A percentile compares a stretch with the other conserved stretches of the same genome.
These are phyloP conservation scores for Chrysotoxum bicinctum DNA, from an alignment of 2,888 invertebrate species.

Conservation along the genomic window DNA sequence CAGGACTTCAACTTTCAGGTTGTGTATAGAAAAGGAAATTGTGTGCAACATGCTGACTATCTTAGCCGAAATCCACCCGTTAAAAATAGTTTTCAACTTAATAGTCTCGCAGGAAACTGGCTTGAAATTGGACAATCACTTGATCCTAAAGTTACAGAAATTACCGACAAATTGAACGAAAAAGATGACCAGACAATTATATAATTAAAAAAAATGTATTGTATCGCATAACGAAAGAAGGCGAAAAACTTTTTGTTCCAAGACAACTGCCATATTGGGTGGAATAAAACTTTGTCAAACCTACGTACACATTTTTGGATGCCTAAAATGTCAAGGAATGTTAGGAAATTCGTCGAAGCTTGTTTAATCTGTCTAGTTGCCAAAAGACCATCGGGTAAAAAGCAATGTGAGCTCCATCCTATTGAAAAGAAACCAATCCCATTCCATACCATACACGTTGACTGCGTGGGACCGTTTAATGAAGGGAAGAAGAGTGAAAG, in stretches of 20 bases:
- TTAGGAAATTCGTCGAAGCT: too few relatives aligned
- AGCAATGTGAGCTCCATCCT: too few relatives aligned
- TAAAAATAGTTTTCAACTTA: background rate
- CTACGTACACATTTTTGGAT: background rate
- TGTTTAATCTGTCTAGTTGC: too few relatives aligned
- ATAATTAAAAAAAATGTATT: background rate
- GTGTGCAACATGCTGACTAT: background rate
- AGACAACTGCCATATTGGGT: background rate
- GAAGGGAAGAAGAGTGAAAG: too few relatives aligned
- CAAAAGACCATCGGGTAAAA: background rate
- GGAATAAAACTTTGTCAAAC: background rate
- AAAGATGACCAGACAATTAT: background rate
- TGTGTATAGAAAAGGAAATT: background rate
- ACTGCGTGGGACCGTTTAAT: background rate
- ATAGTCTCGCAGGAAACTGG: background rate
- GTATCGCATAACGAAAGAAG: too few relatives aligned
- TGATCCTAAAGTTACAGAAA: background rate
- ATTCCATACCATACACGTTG: background rate
- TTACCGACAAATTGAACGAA: background rate
- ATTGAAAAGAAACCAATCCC: background rate
- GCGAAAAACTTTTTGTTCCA: background rate
- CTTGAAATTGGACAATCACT: background rate
- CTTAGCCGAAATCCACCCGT: background rate
- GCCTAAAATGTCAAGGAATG: background rate
- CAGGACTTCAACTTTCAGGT: constrained; percentile 42